Evolutionary conservation across 2,888 invertebrate genomes (phyloP).

Genomic region (Parnassius smintheus): DNA sequence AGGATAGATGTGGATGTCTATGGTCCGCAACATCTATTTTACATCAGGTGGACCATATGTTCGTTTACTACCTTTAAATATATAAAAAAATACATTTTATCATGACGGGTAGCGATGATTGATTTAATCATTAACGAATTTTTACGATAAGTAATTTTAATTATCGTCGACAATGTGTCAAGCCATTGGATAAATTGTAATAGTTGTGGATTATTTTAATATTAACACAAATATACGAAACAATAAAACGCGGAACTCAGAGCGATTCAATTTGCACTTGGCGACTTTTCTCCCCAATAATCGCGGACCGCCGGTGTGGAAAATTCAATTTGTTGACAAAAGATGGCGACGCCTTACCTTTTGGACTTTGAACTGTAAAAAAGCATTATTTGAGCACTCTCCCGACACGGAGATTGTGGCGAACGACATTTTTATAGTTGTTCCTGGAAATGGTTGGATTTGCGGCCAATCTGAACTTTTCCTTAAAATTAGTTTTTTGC

Average conservation of each 20-base stretch:
- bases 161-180: not conserved
- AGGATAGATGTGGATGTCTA: too few relatives aligned
- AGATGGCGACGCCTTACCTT: slow-evolving; percentile 31
- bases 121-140: too few relatives aligned
- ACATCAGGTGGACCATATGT: too few relatives aligned
- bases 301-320: slow-evolving; percentile 29
- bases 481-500: too few relatives aligned
- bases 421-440: slow-evolving; percentile 37
- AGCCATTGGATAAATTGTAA: not conserved
- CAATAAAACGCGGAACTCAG: slow-evolving; percentile 21
- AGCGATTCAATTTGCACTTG: slow-evolving; percentile 24
- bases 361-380: slow-evolving; percentile 23
- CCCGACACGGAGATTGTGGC: slow-evolving; percentile 29
- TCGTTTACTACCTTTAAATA: too few relatives aligned
- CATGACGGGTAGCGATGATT: too few relatives aligned
- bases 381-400: slow-evolving; percentile 18
- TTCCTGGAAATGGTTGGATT: slow-evolving; percentile 35
- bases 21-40: too few relatives aligned
- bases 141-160: too few relatives aligned
- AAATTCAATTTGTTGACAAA: slow-evolving; percentile 37
- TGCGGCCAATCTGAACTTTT: slow-evolving; percentile 13
- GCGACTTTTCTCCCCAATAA: slow-evolving; percentile 26
- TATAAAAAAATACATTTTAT: too few relatives aligned
- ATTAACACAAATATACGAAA: slow-evolving; percentile 13
- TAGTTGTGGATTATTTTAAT: slow-evolving; percentile 3